Percentiles rank a stretch among this genome's conserved stretches.
Evolutionary conservation across 2,888 invertebrate species (phyloP).

Genomic region (Caenorhabditis afra): DNA sequence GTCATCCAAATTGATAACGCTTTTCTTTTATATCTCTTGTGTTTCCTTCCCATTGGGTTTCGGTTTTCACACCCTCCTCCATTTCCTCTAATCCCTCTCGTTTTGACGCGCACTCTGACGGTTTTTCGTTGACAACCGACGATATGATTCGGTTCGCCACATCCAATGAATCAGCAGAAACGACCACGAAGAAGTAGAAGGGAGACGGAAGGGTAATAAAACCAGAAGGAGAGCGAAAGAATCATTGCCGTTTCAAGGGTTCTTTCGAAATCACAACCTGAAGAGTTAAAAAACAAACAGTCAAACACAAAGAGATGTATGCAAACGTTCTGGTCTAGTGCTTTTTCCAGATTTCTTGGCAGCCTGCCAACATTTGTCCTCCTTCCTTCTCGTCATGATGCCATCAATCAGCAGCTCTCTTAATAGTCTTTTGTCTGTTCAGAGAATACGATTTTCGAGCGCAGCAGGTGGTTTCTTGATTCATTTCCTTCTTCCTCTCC

Average conservation of each 20-base stretch:
- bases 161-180: slow-evolving; percentile 52
- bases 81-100: slow-evolving; percentile 8
- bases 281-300: too few species aligned
- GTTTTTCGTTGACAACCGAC: slow-evolving; percentile 40
- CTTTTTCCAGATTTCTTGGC: too few species aligned
- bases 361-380: background rate
- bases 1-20: slow-evolving; percentile 45
- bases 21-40: slow-evolving; percentile 26
- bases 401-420: slow-evolving; percentile 56
- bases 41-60: slow-evolving; percentile 19
- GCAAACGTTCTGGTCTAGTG: too few species aligned
- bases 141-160: slow-evolving; percentile 24
- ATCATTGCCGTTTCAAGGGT: background rate
- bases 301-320: too few species aligned
- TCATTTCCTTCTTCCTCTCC: background rate
- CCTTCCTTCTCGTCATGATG: slow-evolving; percentile 1
- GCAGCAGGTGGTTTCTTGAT: slow-evolving; percentile 7
- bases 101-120: slow-evolving; percentile 7
- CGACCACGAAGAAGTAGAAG: slow-evolving; percentile 22
- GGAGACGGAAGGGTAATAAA: slow-evolving; percentile 3
- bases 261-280: too few species aligned
- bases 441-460: background rate
- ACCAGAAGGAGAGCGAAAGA: background rate
- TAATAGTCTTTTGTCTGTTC: slow-evolving; percentile 55
- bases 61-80: slow-evolving; percentile 43